Evolutionary conservation across 53 echinoderm and acorn worm genomes (phyloP).

Genomic region (Glandiceps talaboti): DNA sequence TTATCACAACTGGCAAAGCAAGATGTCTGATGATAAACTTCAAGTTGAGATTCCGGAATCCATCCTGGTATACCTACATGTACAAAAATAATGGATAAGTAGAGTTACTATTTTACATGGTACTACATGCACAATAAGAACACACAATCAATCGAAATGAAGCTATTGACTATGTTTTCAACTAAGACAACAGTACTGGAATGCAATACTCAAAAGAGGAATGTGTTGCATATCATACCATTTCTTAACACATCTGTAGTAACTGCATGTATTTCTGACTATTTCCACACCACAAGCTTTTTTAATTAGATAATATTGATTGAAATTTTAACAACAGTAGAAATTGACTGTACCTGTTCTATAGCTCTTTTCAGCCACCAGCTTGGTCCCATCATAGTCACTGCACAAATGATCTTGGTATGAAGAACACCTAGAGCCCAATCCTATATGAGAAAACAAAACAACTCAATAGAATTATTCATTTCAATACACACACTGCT

Average conservation of each 20-base stretch:
- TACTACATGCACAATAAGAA: not conserved
- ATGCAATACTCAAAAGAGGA: no score
- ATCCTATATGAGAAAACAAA: no score
- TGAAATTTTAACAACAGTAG: no score
- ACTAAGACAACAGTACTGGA: no score
- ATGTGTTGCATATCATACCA: no score
- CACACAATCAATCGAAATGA: not conserved
- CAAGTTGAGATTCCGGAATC: conserved; percentile 78
- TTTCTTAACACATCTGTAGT: no score
- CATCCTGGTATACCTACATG: conserved; percentile 95
- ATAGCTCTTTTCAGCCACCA: conserved; percentile 96
- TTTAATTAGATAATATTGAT: no score
- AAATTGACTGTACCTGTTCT: conserved; percentile 88
- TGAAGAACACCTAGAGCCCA: conserved; percentile 97
- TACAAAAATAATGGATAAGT: not conserved
- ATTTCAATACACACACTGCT: no score
- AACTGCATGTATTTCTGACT: no score
- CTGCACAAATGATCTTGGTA: conserved; percentile 93
- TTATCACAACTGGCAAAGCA: conserved; percentile 62
- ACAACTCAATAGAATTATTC: no score
- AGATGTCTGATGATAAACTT: conserved; percentile 57
- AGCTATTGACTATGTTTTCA: no score
- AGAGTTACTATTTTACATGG: not conserved
- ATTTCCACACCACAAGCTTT: no score
- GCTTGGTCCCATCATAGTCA: conserved; percentile 99